Conservation (phyloP, 2,888 invertebrate species). For the Mellilla xanthometata region DNA sequence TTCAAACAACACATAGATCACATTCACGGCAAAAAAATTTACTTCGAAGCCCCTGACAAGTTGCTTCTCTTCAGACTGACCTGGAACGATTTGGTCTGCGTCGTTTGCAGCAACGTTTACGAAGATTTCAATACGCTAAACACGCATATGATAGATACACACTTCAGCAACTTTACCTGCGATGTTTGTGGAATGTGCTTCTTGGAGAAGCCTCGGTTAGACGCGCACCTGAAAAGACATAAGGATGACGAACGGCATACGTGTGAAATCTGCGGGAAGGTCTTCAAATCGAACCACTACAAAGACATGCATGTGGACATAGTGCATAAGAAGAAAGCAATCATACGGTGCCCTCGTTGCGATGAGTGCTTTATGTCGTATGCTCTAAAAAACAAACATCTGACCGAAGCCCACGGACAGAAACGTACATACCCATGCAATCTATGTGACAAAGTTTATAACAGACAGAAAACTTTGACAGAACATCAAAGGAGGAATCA, state of each 20-base stretch:
- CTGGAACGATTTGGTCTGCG: constrained; percentile 71
- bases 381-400: constrained; percentile 66
- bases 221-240: constrained; percentile 71
- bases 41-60: constrained; percentile 70
- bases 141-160: constrained; percentile 69
- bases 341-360: constrained; percentile 66
- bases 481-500: constrained; percentile 72
- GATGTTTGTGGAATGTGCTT: constrained; percentile 75
- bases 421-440: constrained; percentile 70
- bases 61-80: constrained; percentile 63
- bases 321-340: constrained; percentile 71
- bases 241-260: constrained; percentile 77
- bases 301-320: constrained; percentile 75
- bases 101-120: constrained; percentile 69
- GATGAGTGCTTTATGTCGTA: constrained; percentile 76
- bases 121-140: constrained; percentile 70
- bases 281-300: constrained; percentile 71
- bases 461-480: constrained; percentile 67
- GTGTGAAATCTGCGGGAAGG: constrained; percentile 77
- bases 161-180: constrained; percentile 71
- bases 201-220: constrained; percentile 69
- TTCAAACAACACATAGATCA: constrained; percentile 69
- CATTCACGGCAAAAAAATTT: constrained; percentile 67
- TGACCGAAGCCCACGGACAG: constrained; percentile 70
- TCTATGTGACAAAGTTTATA: constrained; percentile 73